Evolutionary conservation across 53 echinoderm and acorn worm genomes (phyloP).

Genomic region (Pentamera pediparva): DNA sequence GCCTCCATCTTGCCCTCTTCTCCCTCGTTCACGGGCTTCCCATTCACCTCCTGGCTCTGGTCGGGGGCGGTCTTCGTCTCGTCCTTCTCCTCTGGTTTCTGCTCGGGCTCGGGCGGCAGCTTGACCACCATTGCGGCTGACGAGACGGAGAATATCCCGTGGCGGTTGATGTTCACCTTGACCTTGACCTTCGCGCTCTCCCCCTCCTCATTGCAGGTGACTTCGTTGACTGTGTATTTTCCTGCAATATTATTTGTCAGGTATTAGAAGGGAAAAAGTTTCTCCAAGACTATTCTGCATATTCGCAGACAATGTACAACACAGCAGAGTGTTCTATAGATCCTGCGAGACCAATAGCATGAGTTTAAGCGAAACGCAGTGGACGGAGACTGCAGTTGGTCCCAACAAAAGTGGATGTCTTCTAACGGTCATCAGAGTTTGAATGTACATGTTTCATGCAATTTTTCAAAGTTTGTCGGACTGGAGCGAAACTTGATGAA

Average conservation of each 20-base stretch:
- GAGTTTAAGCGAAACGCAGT: too few relatives aligned
- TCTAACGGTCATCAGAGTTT: too few relatives aligned
- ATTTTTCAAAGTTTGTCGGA: too few relatives aligned
- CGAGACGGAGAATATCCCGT: conserved; percentile 82
- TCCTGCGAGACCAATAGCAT: too few relatives aligned
- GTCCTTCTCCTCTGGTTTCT: conserved; percentile 43
- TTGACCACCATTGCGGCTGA: conserved; percentile 83
- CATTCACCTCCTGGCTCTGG: conserved; percentile 34
- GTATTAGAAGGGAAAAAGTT: neutral
- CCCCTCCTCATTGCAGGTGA: conserved; percentile 72
- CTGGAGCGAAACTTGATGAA: too few relatives aligned
- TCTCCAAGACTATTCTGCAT: neutral
- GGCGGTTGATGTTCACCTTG: conserved; percentile 76
- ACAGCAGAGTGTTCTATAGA: too few relatives aligned
- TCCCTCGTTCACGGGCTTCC: conserved; percentile 14
- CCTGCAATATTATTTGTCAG: conserved; percentile 35
- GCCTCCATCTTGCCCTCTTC: conserved; percentile 54
- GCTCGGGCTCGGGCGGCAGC: conserved; percentile 51
- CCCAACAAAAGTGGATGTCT: too few relatives aligned
- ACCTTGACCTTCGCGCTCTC: conserved; percentile 97
- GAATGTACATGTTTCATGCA: too few relatives aligned
- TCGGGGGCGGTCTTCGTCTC: conserved; percentile 26
- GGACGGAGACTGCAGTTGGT: too few relatives aligned
- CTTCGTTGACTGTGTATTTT: conserved; percentile 70
- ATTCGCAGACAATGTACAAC: neutral